These are phyloP conservation scores for Bombylius discolor DNA, from an alignment of 2,888 invertebrate species.

Conservation along the genomic window DNA sequence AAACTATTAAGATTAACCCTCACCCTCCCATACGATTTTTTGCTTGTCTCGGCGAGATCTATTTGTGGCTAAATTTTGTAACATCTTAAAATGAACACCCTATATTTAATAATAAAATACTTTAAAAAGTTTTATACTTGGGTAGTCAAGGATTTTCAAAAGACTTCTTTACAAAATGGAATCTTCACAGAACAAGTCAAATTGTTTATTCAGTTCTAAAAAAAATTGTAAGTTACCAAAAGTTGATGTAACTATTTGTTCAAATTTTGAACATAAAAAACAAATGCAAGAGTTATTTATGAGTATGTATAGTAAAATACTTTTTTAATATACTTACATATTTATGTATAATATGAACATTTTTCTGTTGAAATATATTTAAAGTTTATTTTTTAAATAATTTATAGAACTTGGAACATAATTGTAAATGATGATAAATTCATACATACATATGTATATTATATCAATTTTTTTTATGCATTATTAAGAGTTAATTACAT, in stretches of 20 bases:
- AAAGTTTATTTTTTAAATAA: neutral
- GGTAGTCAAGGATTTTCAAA: too few relatives aligned
- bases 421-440: conserved; percentile 3
- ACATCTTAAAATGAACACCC: too few relatives aligned
- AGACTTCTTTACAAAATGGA: too few relatives aligned
- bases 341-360: neutral
- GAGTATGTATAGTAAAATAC: neutral
- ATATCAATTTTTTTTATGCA: conserved; percentile 20
- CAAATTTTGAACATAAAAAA: conserved; percentile 28
- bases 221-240: too few relatives aligned
- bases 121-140: too few relatives aligned
- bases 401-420: conserved; percentile 9
- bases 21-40: too few relatives aligned
- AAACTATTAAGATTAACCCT: too few relatives aligned
- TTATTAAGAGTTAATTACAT: conserved; percentile 20
- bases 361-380: neutral
- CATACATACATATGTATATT: too few relatives aligned
- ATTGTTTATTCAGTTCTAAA: neutral
- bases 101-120: too few relatives aligned
- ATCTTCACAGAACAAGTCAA: neutral
- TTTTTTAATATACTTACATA: too few relatives aligned
- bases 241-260: conserved; percentile 40
- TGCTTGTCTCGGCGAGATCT: too few relatives aligned
- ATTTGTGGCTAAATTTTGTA: too few relatives aligned
- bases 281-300: conserved; percentile 19